A percentile compares a stretch with the other conserved stretches of the same genome.
These are phyloP conservation scores for Streptopelia turtur DNA, from an alignment of 2,797 vertebrate species.

Conservation along the genomic window DNA sequence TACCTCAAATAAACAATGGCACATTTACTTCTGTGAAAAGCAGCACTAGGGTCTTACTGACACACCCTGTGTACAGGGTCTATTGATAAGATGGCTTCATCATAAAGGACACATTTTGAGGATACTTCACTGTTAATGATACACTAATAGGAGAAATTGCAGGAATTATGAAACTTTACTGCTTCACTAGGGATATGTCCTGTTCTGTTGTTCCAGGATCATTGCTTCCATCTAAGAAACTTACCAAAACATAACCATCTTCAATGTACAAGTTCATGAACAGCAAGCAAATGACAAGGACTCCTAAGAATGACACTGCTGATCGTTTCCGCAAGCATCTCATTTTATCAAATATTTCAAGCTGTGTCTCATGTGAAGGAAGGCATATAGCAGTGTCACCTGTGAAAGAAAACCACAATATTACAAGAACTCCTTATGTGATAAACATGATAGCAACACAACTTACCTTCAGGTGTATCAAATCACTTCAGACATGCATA, in stretches of 20 bases:
- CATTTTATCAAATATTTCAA: conserved; percentile 95
- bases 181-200: not conserved
- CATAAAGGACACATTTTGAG: not conserved
- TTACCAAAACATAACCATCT: conserved; percentile 94
- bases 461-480: not conserved
- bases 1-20: not conserved
- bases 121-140: not conserved
- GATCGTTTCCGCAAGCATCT: conserved; percentile 96
- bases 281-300: conserved; percentile 93
- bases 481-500: not conserved
- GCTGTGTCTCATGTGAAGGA: conserved; percentile 81
- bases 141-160: not conserved
- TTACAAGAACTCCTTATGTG: not conserved
- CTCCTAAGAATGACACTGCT: conserved; percentile 91
- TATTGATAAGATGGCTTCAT: not conserved
- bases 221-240: conserved; percentile 45
- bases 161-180: not conserved
- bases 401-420: conserved; percentile 32
- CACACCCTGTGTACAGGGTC: not conserved
- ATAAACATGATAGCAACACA: not conserved
- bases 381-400: conserved; percentile 71
- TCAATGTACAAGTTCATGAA: conserved; percentile 97
- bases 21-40: not conserved
- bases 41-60: not conserved
- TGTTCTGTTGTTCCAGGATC: not conserved